Base-by-base conservation (phyloP, 1,140 invertebrate genomes). In the Probaryconus sp. region DNA sequence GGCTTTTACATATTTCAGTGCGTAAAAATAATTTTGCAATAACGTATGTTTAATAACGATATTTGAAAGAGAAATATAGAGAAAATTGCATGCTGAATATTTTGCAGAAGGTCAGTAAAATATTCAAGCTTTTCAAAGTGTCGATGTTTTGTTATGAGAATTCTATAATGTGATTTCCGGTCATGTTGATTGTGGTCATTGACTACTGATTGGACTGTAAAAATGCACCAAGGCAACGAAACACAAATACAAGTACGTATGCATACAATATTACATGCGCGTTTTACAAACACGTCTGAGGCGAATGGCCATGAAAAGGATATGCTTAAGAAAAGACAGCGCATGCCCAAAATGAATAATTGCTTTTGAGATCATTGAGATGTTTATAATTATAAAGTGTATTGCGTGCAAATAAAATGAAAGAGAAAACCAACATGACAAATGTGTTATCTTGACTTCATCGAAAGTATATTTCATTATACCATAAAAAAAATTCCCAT, bases 201-300 rank as follows among this genome's bases (percentile, higher is more conserved):
- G 67, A 56, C 67, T 61, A 30, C 63, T 61, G 77, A 71, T 56
- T 61, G 55, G 48, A 79, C 77, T 63, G 76, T 76, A 84, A 84
- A 84, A 83, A 83, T 80, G 74, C 79, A 82, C 69, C 81, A 83
- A 83, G 83, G 81, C 72, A 74, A 76, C 70, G 61, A n/a, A 77
- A 55, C 35, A 10, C 14, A 40, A 45, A 28, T 13, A 55, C 21
- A 20, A 17, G 30, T 31, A 48, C 20, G 30, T 33, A 33, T 38
- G 35, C 45, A 33, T 10, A 45, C 35, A 51, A 61, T 53, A 64
- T 42, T 53, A 43, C 40, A 63, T 61, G 45, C 71, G 43, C 43
- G 55, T 77, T 70, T 74, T 72, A 47, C 56, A 64, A 77, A 68
- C 63, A 45, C 63, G 67, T 65, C 42, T 37, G 28, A 33, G 14